Conservation (phyloP, 2,797 vertebrate genomes). For the Chloroceryle inda region DNA sequence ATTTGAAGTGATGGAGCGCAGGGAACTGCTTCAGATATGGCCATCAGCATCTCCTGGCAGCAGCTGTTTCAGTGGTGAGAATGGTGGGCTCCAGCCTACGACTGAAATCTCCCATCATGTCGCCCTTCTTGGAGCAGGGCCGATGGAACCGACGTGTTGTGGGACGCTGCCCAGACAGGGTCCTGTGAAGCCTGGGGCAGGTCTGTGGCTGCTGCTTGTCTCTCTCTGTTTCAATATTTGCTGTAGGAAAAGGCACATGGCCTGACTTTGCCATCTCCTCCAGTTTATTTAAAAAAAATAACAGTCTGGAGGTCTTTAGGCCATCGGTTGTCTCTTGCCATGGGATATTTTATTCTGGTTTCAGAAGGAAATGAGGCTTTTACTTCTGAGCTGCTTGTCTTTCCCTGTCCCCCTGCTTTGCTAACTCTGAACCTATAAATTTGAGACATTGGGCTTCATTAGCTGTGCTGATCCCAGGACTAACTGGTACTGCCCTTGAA, state of each 20-base stretch:
- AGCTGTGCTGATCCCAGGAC: neutral
- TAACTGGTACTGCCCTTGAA: neutral
- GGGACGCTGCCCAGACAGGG: neutral
- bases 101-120: neutral
- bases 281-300: neutral
- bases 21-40: neutral
- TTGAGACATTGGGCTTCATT: neutral
- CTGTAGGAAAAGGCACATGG: neutral
- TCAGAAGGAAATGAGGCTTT: neutral
- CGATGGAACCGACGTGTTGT: neutral
- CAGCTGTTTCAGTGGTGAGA: rapidly evolving
- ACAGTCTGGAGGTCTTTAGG: neutral
- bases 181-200: rapidly evolving
- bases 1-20: neutral
- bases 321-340: neutral
- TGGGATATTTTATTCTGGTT: neutral
- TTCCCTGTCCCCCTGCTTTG: neutral
- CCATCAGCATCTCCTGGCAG: neutral
- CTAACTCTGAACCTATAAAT: neutral
- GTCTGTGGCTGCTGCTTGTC: neutral
- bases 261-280: neutral
- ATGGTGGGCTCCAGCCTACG: neutral
- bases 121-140: neutral
- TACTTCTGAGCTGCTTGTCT: neutral
- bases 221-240: neutral